Conservation (phyloP, 1,140 invertebrate species). For the Subanguina moxae region DNA sequence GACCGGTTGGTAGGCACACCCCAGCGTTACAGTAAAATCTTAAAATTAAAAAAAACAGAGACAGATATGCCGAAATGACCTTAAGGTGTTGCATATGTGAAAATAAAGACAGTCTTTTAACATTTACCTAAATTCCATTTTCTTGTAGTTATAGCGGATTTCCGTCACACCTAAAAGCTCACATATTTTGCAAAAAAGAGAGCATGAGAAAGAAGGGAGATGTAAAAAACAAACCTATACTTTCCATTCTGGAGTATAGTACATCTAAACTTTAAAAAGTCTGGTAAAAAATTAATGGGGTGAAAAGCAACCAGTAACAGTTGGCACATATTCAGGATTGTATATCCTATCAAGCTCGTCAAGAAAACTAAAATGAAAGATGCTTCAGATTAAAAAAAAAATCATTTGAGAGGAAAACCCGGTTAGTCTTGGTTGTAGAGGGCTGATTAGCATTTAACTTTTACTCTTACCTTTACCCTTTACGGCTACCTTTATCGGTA, state of each 20-base stretch:
- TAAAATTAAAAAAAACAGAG: too few relatives aligned
- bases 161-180: constrained; percentile 23
- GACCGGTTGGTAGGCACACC: too few relatives aligned
- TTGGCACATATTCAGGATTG: constrained; percentile 81
- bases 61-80: too few relatives aligned
- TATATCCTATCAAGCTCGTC: constrained; percentile 90
- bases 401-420: not conserved
- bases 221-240: constrained; percentile 9
- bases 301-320: constrained; percentile 61
- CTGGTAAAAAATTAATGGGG: too few relatives aligned
- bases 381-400: constrained; percentile 4
- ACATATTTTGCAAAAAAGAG: not conserved
- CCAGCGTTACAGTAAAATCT: too few relatives aligned
- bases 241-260: constrained; percentile 23
- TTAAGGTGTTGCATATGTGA: too few relatives aligned
- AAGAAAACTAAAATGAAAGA: constrained; percentile 75
- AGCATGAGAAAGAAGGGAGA: not conserved
- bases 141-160: constrained; percentile 30
- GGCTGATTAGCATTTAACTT: too few relatives aligned
- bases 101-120: too few relatives aligned
- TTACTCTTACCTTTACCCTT: too few relatives aligned
- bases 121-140: constrained; percentile 32
- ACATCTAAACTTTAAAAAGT: constrained; percentile 1
- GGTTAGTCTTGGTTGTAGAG: too few relatives aligned
- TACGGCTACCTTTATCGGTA: too few relatives aligned